Conservation (phyloP, 1,140 invertebrate genomes). For the Cotesia chilonis region DNA sequence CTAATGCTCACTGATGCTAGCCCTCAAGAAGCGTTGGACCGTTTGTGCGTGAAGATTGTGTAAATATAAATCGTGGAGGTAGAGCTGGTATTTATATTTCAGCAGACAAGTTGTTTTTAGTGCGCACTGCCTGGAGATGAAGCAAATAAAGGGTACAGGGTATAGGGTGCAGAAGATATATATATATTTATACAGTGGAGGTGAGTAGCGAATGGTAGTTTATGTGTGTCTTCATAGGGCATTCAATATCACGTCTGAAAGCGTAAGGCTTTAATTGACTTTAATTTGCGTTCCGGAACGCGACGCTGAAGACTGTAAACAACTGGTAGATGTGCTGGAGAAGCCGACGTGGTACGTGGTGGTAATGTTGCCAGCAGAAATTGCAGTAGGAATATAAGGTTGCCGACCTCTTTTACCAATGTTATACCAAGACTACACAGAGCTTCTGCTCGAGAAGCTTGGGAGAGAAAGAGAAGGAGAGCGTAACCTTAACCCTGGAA, state of each 20-base stretch:
- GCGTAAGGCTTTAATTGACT: constrained; percentile 54
- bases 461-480: constrained; percentile 9
- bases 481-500: constrained; percentile 52
- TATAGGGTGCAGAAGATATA: too few species aligned
- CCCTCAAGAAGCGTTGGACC: too few species aligned
- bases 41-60: too few species aligned
- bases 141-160: too few species aligned
- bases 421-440: constrained; percentile 28
- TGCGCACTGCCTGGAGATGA: too few species aligned
- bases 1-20: too few species aligned
- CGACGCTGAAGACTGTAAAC: constrained; percentile 52
- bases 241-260: constrained; percentile 46
- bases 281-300: constrained; percentile 54
- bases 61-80: too few species aligned
- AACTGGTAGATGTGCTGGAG: constrained; percentile 38
- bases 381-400: constrained; percentile 38
- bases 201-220: neutral
- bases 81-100: too few species aligned
- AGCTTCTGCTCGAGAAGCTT: neutral
- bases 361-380: constrained; percentile 6
- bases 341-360: constrained; percentile 9
- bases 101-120: too few species aligned
- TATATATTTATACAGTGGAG: too few species aligned
- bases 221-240: neutral
- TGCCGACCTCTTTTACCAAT: constrained; percentile 46